Conservation (phyloP, 1,140 invertebrate species). For the Eueides isabella region DNA sequence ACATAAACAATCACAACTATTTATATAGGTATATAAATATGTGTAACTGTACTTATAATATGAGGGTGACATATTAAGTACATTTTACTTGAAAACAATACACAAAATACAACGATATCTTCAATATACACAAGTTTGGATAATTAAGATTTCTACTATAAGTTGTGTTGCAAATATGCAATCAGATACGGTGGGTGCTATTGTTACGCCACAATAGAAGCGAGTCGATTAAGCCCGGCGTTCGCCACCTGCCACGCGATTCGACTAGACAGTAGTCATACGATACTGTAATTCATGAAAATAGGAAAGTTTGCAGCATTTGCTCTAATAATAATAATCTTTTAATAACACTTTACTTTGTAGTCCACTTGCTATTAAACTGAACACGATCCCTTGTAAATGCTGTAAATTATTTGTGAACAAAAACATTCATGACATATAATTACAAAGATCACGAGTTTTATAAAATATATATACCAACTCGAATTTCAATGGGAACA, state of each 20-base stretch:
- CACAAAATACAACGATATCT: not conserved
- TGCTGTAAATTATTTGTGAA: not conserved
- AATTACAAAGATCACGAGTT: not conserved
- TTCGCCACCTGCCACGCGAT: conserved; percentile 28
- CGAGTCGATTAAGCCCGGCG: conserved; percentile 24
- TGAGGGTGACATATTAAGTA: not conserved
- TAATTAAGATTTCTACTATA: conserved; percentile 22
- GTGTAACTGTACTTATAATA: too few relatives aligned
- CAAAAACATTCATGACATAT: not conserved
- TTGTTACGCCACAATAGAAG: conserved; percentile 27
- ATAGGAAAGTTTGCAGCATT: conserved; percentile 11
- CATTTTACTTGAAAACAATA: not conserved
- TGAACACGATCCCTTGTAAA: not conserved
- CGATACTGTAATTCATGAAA: conserved; percentile 15
- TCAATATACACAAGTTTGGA: conserved; percentile 1
- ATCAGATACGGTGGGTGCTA: conserved; percentile 19
- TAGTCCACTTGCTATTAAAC: not conserved
- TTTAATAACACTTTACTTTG: not conserved
- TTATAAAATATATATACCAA: not conserved
- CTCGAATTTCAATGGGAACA: too few relatives aligned
- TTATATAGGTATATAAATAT: too few relatives aligned
- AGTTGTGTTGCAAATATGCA: conserved; percentile 33
- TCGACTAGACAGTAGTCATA: conserved; percentile 20
- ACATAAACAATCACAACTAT: too few relatives aligned
- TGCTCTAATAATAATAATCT: conserved; percentile 1